Evolutionary conservation across 2,797 vertebrate species (phyloP), one percentile per base, ranked within the genome.

Genomic region (Hypotaenidia philippensis): DNA sequence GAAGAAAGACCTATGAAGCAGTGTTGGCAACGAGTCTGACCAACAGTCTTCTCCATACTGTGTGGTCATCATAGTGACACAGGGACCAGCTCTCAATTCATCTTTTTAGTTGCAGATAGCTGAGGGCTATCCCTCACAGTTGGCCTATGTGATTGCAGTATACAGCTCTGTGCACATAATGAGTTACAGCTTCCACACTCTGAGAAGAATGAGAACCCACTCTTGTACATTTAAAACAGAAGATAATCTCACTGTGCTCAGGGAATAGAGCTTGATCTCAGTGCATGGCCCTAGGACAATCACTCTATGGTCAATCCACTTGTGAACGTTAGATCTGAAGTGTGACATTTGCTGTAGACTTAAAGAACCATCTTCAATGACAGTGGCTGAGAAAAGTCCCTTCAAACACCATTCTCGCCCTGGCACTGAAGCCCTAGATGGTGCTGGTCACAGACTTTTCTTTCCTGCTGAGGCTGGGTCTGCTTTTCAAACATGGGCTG

Each of bases 311-410:
- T 36, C 55, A 41, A 65, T 26, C 17, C 21, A 13, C 5, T 5
- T 11, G 14, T 22, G 38, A 47, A 47, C 11, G 22, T 22, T 22
- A 44, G 41, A 44, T 19, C 41, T 9, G 41, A 44, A 22, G 40
- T n/a, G 26, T 23, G 38, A 31, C 0, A 0, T 40, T 45, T 26
- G 13, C 12, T 41, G 26, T 5, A n/a, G 9, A 5, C 65, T 75
- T 78, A 40, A 17, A 49, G 31, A 71, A 36, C 6, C 13, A 44
- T 0, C n/a, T 41, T 64, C 21, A 68, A 41, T 66, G 38, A 11
- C 26, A 41, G 34, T 12, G 31, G 10, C 38, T 69, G 71, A 88
- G 45, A n/a, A 52, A 70, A 11, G 23, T 60, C 12, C 11, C 21
- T 50, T 60, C 68, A 66, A 83, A 72, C 23, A 50, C 34, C 45